A percentile compares a stretch with the other conserved stretches of the same genome.
Conservation (phyloP, 2,113 vertebrate genomes). For the Tiliqua scincoides region DNA sequence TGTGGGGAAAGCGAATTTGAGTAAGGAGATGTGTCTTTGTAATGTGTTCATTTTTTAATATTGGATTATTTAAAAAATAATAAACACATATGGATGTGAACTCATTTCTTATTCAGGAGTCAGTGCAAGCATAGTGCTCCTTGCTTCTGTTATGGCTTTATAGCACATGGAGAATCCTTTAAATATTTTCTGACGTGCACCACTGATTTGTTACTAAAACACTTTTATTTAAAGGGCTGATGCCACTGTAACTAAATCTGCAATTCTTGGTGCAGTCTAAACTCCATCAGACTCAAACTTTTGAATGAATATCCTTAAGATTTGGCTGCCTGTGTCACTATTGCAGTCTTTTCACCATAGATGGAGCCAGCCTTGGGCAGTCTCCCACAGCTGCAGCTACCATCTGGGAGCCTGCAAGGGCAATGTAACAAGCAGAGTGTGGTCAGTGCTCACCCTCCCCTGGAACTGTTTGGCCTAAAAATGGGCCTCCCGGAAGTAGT, state of each 20-base stretch:
- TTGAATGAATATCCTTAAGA: background rate
- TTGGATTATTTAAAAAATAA: background rate
- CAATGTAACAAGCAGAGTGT: too few species aligned
- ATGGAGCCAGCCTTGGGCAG: too few species aligned
- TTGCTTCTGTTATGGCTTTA: background rate
- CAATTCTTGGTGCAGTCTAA: background rate
- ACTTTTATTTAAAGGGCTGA: background rate
- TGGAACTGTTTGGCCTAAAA: too few species aligned
- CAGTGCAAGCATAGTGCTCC: background rate
- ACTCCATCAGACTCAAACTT: background rate
- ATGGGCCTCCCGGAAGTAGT: too few species aligned
- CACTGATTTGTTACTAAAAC: background rate
- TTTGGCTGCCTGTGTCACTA: background rate
- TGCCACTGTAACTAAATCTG: background rate
- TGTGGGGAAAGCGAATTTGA: background rate
- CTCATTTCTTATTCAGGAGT: background rate
- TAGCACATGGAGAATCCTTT: background rate
- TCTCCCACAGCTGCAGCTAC: too few species aligned
- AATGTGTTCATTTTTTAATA: constrained; percentile 4
- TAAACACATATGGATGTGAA: background rate
- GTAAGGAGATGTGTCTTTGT: background rate
- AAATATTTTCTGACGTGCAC: too few species aligned
- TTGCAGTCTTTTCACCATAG: background rate
- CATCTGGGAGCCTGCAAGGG: too few species aligned
- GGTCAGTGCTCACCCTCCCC: too few species aligned